Base-by-base conservation (phyloP, 2,888 invertebrate genomes). In the Eurois occulta region DNA sequence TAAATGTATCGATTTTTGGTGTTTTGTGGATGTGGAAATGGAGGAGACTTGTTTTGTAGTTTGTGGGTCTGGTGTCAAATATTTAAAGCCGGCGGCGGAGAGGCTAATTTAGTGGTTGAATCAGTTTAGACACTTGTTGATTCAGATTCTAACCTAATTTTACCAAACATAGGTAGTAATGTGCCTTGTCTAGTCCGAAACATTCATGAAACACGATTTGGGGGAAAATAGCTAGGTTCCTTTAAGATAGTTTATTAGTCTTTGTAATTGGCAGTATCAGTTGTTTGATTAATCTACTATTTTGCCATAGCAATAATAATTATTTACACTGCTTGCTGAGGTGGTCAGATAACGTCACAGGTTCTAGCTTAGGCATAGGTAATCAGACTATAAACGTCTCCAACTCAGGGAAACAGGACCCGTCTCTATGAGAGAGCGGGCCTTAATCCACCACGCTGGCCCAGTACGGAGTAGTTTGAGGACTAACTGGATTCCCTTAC, bases 91-190 rank as follows among this genome's bases (percentile, higher is more conserved):
- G 6, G 11, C n/a, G 6, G 11, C 16, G 32, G 18, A 18, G 21
- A 70, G n/a, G 8, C 65, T 74, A 62, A 35, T 62, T 62, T 62
- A 35, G 32, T 41, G 52, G 11, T 41, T 28, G 48, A 55, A 1
- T 2, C 2, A 16, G 28, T 55, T n/a, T 1, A 55, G 38, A 41
- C 24, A 77, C 62, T 43, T 77, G 52, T 77, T 77, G 62, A 62
- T 18, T 64, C 52, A 18, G 43, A n/a, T 10, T 18, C 32, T 48
- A 76, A 76, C 77, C 28, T 76, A 0, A n/a, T 77, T 76, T 28
- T 58, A 18, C 11, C 2, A 18, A 43, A 55, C 24, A 75, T 64
- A 46, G 43, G 16, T 46, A 64, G 6, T 52, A n/a, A 74, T 64
- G 41, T 62, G 8, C 35, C 67, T 43, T 7, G 8, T 46, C 8